Base-by-base conservation (phyloP, 2,888 invertebrate species). In the Drosophila merina region DNA sequence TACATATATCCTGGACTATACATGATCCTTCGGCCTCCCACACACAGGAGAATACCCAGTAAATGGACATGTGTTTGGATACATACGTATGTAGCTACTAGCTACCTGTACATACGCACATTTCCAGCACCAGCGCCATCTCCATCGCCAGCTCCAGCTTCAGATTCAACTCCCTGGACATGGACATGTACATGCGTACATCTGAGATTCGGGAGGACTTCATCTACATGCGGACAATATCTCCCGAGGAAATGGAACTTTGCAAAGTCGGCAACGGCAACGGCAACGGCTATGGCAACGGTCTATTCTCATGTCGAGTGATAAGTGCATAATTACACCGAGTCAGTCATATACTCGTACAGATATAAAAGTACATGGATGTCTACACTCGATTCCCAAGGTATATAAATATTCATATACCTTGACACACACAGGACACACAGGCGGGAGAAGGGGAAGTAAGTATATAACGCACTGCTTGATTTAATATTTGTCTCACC, bases 161-260 rank as follows among this genome's bases (percentile, higher is more conserved):
- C 44, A 40, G 14, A 54, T 48, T 54, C 40, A 33, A 36, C 67
- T 71, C 57, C 55, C 74, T 57, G 72, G 52, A 75, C 75, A 20
- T 7, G 8, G 12, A 54, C 48, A 50, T 60, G 60, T 62, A 60
- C 56, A 73, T 68, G 56, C 42, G 67, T 58, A 64, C 64, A 64
- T 71, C 63, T 71, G 55, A 50, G 62, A 75, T 55, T 72, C 55
- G 59, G 72, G 66, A 59, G 82, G 76, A 74, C 64, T 66, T 28
- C 69, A 77, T 86, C 77, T 79, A 82, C 71, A 74, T 75, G 73
- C 77, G 76, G 84, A 72, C 76, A 73, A 74, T 64, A 77, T 76
- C 55, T 88, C 88, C 89, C 80, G 82, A 86, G 88, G 86, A 88
- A 84, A 88, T 79, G 63, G 69, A 74, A 67, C 66, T 78, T 60